A percentile compares a stretch with the other conserved stretches of the same genome.
These are phyloP conservation scores for Scrobipalpa atriplicella DNA, from an alignment of 2,888 invertebrate genomes.

Conservation along the genomic window DNA sequence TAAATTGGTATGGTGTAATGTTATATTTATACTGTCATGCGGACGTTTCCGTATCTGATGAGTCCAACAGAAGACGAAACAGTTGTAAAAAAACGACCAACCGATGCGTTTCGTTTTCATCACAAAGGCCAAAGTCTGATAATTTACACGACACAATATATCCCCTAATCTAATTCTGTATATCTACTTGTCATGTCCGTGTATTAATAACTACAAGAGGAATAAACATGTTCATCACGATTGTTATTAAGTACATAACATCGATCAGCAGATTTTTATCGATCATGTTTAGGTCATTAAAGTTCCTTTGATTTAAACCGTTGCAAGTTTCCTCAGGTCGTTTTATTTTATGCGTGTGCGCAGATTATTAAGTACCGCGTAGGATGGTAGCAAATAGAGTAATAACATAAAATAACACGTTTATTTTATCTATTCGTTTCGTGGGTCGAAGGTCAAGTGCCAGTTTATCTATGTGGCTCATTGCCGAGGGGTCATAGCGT, in stretches of 20 bases:
- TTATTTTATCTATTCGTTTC: constrained; percentile 9
- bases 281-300: background rate
- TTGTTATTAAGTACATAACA: background rate
- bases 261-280: background rate
- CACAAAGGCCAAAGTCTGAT: too few relatives aligned
- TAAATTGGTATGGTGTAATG: too few relatives aligned
- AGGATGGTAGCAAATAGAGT: constrained; percentile 11
- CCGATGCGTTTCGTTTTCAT: too few relatives aligned
- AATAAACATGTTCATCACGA: background rate
- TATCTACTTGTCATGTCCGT: background rate
- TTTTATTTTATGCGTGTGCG: background rate
- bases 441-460: background rate
- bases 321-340: background rate
- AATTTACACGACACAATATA: too few relatives aligned
- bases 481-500: background rate
- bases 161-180: background rate
- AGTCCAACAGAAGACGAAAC: too few relatives aligned
- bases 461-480: constrained; percentile 17
- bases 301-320: background rate
- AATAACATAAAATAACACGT: constrained; percentile 14
- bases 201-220: background rate
- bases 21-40: too few relatives aligned
- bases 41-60: too few relatives aligned
- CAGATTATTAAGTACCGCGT: background rate
- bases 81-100: too few relatives aligned